phyloP scores from a whole-genome alignment of 2,888 invertebrate species.

The Deroplatys truncata region DNA sequence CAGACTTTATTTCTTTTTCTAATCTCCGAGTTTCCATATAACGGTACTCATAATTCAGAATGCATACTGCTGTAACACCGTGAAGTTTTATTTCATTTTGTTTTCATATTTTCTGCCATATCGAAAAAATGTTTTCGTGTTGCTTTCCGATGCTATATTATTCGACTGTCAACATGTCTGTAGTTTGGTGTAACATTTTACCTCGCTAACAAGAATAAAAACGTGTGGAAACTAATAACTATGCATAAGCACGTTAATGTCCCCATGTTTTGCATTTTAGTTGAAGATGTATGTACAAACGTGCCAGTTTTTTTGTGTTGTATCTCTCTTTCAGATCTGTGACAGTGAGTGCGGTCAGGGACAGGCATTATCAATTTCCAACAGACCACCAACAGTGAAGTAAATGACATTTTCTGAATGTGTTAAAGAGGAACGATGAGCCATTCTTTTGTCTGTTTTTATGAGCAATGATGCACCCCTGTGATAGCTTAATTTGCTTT shows the following conservation, averaged over 20 bases:
- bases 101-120: not conserved
- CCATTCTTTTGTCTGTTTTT: no score
- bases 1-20: no score
- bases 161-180: not conserved
- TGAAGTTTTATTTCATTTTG: not conserved
- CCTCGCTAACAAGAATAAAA: not conserved
- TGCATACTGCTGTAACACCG: not conserved
- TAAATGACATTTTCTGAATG: not conserved
- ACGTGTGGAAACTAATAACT: not conserved
- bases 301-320: not conserved
- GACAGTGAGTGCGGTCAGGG: not conserved
- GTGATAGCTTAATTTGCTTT: not conserved
- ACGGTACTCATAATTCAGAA: not conserved
- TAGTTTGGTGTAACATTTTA: not conserved
- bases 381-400: not conserved
- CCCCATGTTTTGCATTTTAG: no score
- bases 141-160: not conserved
- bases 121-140: not conserved
- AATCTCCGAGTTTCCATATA: no score
- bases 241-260: not conserved
- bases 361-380: not conserved
- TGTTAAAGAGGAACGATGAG: not conserved
- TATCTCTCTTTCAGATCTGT: not conserved
- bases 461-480: no score
- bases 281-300: not conserved